Evolutionary conservation across 2,888 invertebrate genomes (phyloP), one percentile per base, ranked within the genome.

Genomic region (Congeria kusceri): DNA sequence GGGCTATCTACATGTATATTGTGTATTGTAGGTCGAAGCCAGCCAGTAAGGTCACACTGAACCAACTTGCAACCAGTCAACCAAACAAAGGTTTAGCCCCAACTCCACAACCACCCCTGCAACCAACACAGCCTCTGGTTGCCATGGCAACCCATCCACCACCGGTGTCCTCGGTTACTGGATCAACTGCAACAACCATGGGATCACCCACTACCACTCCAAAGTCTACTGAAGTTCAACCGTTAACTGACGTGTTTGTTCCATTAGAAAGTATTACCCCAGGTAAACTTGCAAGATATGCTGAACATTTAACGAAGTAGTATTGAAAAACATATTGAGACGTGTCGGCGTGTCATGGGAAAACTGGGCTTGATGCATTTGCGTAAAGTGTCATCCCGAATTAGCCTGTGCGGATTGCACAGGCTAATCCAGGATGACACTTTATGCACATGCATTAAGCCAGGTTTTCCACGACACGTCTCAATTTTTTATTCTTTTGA

Each of bases 191-290:
- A 27, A 67, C 80, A 32, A 57, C 69, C 13, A 73, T 77, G 49
- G 44, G 58, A 20, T 70, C 61, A 27, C 56, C 63, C 58, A 80
- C 65, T 25, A 46, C 70, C 15, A 63, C 86, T 15, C 81, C 87
- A 20, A 87, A 88, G 47, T 93, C 94, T 83, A 86, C 91, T 29
- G 94, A 94, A 84, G 68, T 95, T 28, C 95, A 95, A 89, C 93
- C 95, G 1, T 91, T 96, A 77, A 95, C 95, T 2, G 96, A 97
- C 91, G 95, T 98, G 67, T 94, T 95, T 90, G 95, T 98, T 62
- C 95, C 96, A 15, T 93, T 98, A 86, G 96, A 96, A 89, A 95
- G 95, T 87, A 96, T 98, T 64, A 96, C 96, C 89, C 97, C 97
- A 47, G 96, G 95, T 95, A 90, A 87, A 77, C 29, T 3, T 29